A percentile compares a stretch with the other conserved stretches of the same genome.
These are phyloP conservation scores for human (Homo sapiens) DNA, from an alignment of 2,113 vertebrate genomes.

Conservation along the genomic window GRCh38 chr13:111289501-111290000, in stretches of 20 bases:
- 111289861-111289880: neutral
- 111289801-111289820: neutral
- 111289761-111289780: too few species aligned
- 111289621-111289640: neutral
- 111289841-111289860: accelerated
- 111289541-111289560: neutral
- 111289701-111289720: neutral
- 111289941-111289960: neutral
- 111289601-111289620: neutral
- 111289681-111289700: neutral
- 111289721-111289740: neutral
- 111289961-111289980: neutral
- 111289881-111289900: neutral
- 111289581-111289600: too few species aligned
- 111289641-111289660: neutral
- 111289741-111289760: neutral
- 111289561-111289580: neutral
- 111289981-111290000: accelerated
- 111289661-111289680: neutral
- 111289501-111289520: neutral
- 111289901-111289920: neutral
- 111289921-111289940: accelerated
- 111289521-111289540: neutral
- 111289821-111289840: too few species aligned
- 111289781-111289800: neutral